phyloP scores from a whole-genome alignment of 2,113 vertebrate species.

The Scomber colias region DNA sequence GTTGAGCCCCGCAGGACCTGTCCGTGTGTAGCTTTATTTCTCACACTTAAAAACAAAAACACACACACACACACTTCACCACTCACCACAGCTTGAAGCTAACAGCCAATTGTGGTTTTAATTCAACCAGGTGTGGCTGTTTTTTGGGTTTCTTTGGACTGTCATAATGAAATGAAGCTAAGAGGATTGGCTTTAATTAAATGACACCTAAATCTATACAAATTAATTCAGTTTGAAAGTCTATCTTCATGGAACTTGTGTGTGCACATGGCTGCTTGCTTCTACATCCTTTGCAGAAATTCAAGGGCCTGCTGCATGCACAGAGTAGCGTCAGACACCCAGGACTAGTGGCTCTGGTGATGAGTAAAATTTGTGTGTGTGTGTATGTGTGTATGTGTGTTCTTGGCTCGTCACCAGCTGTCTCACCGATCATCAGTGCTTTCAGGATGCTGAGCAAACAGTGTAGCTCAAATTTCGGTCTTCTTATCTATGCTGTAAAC shows the following conservation, averaged over 20 bases:
- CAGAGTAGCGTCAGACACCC: slow-evolving; percentile 2
- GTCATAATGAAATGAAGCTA: neutral
- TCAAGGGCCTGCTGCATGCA: neutral
- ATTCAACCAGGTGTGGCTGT: slow-evolving; percentile 8
- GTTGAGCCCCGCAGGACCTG: neutral
- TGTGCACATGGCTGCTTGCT: neutral
- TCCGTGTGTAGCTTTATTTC: slow-evolving; percentile 21
- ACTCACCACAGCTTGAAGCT: neutral
- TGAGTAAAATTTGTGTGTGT: slow-evolving; percentile 23
- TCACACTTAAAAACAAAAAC: neutral
- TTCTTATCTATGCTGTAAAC: slow-evolving; percentile 28
- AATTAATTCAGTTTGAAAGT: neutral
- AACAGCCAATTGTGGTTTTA: neutral
- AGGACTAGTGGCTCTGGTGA: neutral
- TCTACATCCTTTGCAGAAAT: slow-evolving; percentile 1
- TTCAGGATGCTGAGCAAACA: slow-evolving; percentile 58
- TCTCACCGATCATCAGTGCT: slow-evolving; percentile 48
- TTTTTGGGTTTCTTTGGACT: slow-evolving; percentile 11
- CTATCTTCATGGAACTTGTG: neutral
- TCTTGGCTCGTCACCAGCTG: slow-evolving; percentile 49
- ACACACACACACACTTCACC: neutral
- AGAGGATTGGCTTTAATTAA: neutral
- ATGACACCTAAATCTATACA: neutral
- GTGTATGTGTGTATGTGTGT: slow-evolving; percentile 13
- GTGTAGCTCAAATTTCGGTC: slow-evolving; percentile 48